Evolutionary conservation across 1,140 invertebrate species (phyloP).

Genomic region (Trypoxylus dichotomus): DNA sequence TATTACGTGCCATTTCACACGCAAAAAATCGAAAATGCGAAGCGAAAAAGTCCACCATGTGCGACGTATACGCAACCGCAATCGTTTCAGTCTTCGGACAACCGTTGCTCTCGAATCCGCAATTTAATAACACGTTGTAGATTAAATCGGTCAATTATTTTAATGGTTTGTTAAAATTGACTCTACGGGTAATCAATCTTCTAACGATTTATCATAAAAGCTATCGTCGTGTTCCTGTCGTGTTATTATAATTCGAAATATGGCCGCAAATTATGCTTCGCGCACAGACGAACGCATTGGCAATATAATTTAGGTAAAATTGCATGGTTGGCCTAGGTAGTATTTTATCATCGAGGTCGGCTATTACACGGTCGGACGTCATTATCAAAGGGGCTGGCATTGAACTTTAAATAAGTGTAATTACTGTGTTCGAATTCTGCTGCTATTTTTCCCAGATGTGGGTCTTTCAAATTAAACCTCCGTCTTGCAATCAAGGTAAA

Average conservation of each 20-base stretch:
- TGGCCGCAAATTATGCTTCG: conserved; percentile 18
- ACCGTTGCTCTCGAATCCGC: not conserved
- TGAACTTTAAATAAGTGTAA: conserved; percentile 18
- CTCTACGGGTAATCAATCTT: conserved; percentile 21
- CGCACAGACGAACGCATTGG: not conserved
- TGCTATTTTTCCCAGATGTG: conserved; percentile 16
- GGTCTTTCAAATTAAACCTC: not conserved
- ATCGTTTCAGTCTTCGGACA: not conserved
- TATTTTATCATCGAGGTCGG: conserved; percentile 20
- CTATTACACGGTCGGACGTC: conserved; percentile 12
- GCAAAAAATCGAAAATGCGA: not conserved
- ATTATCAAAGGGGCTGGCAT: conserved; percentile 9
- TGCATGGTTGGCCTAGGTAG: conserved; percentile 17
- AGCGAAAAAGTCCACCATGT: not conserved
- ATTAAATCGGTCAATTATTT: conserved; percentile 25
- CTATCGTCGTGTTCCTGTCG: conserved; percentile 12
- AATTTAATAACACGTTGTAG: conserved; percentile 10
- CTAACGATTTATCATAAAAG: conserved; percentile 21
- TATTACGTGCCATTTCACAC: not conserved
- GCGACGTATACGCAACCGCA: not conserved
- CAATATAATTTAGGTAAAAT: conserved; percentile 23
- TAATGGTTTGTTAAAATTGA: conserved; percentile 26
- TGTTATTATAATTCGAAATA: conserved; percentile 26
- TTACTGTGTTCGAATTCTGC: conserved; percentile 4
- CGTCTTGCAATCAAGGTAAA: not conserved